Percentiles rank a stretch among this genome's conserved stretches.
phyloP scores from a whole-genome alignment of 1,140 invertebrate genomes.

The Pollicipes pollicipes region DNA sequence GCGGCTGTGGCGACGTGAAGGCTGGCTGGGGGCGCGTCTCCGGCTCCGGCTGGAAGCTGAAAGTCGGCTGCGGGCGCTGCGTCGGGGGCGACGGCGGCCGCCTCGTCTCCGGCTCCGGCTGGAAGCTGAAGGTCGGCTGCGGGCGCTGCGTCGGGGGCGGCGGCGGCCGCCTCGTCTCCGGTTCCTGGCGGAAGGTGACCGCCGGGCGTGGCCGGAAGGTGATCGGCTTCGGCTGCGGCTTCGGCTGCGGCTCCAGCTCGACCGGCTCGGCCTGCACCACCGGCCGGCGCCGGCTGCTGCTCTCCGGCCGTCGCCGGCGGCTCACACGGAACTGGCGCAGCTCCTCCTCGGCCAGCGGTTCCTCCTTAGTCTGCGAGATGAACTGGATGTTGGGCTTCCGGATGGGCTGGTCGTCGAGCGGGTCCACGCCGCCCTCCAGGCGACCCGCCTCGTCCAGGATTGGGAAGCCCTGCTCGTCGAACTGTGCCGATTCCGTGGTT shows the following conservation, averaged over 20 bases:
- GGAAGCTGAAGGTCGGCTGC: background rate
- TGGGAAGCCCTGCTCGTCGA: conserved; percentile 31
- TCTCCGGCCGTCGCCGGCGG: background rate
- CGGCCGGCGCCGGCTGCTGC: background rate
- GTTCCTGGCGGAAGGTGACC: background rate
- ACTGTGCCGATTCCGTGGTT: conserved; percentile 31
- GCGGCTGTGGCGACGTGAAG: conserved; percentile 8
- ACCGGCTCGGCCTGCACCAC: background rate
- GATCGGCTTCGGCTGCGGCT: background rate
- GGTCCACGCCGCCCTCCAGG: background rate
- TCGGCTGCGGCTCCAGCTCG: conserved; percentile 10
- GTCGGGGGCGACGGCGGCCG: background rate
- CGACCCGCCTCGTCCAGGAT: conserved; percentile 7
- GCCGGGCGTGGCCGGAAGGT: background rate
- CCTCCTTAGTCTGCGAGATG: conserved; percentile 15
- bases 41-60: too few species aligned
- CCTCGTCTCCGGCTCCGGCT: too few species aligned
- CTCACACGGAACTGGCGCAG: conserved; percentile 11
- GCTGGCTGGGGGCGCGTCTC: too few species aligned
- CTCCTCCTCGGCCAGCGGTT: conserved; percentile 15
- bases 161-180: background rate
- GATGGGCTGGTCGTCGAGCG: conserved; percentile 10
- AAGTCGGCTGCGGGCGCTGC: conserved; percentile 5
- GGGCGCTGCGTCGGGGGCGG: background rate
- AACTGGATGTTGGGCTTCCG: conserved; percentile 16